Percentiles rank a stretch among this genome's conserved stretches.
These are phyloP conservation scores for Collichthys lucidus DNA, from an alignment of 2,113 vertebrate species.

Conservation along the genomic window DNA sequence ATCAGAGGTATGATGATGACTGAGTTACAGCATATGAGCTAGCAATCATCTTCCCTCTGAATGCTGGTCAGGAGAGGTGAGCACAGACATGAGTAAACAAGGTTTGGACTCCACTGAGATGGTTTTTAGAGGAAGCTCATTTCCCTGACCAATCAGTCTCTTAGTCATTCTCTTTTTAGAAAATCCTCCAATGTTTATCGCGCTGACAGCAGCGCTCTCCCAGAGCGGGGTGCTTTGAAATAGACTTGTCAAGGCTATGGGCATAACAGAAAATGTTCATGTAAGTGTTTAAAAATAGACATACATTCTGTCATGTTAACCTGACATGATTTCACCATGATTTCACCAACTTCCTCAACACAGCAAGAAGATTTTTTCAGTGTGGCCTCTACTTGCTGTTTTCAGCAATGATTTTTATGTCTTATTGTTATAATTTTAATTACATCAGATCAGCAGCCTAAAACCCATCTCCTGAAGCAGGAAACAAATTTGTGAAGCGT, in stretches of 20 bases:
- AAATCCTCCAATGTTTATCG: constrained; percentile 34
- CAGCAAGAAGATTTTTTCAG: constrained; percentile 10
- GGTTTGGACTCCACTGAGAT: constrained; percentile 56
- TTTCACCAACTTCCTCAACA: constrained; percentile 25
- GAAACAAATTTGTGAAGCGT: no score
- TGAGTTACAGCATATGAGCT: constrained; percentile 67
- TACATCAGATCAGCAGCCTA: no score
- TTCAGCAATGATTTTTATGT: background rate
- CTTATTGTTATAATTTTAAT: no score
- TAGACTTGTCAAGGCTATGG: constrained; percentile 55
- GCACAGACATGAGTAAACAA: constrained; percentile 63
- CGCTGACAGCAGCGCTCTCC: constrained; percentile 43
- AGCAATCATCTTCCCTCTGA: constrained; percentile 54
- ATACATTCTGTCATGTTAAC: constrained; percentile 51
- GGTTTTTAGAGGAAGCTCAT: constrained; percentile 44
- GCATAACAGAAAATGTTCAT: constrained; percentile 59
- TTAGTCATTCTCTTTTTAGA: constrained; percentile 51
- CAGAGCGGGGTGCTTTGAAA: constrained; percentile 36
- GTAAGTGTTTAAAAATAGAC: constrained; percentile 58
- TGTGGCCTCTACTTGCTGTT: constrained; percentile 9
- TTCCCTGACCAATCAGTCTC: constrained; percentile 46
- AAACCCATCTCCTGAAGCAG: no score
- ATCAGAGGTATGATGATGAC: constrained; percentile 55
- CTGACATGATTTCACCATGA: constrained; percentile 52
- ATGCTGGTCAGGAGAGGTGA: constrained; percentile 33